Evolutionary conservation across 2,888 invertebrate genomes (phyloP).

Genomic region (Perithous albicinctus): DNA sequence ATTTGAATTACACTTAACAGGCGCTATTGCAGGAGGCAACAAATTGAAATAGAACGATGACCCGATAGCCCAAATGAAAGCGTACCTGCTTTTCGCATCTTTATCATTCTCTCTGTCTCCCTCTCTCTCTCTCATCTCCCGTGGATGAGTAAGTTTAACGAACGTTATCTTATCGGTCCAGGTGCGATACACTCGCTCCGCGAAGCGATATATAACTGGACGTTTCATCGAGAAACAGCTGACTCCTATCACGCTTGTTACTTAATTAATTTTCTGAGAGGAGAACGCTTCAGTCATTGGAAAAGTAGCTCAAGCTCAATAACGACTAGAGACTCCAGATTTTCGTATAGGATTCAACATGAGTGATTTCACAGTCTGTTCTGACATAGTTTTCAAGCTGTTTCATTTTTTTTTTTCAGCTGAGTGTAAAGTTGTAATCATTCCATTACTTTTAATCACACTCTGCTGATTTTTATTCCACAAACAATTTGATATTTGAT

Average conservation of each 20-base stretch:
- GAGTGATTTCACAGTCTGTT: constrained; percentile 5
- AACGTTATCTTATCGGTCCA: constrained; percentile 34
- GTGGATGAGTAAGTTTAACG: background rate
- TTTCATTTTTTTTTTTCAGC: background rate
- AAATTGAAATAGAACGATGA: constrained; percentile 47
- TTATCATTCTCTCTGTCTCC: background rate
- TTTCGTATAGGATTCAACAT: background rate
- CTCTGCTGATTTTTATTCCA: no score
- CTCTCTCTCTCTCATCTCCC: background rate
- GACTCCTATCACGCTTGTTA: constrained; percentile 3
- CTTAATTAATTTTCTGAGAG: constrained; percentile 53
- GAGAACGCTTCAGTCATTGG: constrained; percentile 7
- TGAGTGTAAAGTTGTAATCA: no score
- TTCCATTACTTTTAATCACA: no score
- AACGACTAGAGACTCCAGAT: background rate
- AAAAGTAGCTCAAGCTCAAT: constrained; percentile 31
- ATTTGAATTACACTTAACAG: background rate
- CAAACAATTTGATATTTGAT: no score
- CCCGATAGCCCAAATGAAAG: constrained; percentile 49
- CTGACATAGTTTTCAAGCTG: constrained; percentile 28
- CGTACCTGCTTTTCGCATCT: constrained; percentile 17
- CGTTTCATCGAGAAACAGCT: constrained; percentile 46
- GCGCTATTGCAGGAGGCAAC: constrained; percentile 1
- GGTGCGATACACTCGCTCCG: constrained; percentile 11
- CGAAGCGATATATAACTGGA: background rate